phyloP scores from a whole-genome alignment of 1,140 invertebrate genomes.

The Chironomus tepperi region DNA sequence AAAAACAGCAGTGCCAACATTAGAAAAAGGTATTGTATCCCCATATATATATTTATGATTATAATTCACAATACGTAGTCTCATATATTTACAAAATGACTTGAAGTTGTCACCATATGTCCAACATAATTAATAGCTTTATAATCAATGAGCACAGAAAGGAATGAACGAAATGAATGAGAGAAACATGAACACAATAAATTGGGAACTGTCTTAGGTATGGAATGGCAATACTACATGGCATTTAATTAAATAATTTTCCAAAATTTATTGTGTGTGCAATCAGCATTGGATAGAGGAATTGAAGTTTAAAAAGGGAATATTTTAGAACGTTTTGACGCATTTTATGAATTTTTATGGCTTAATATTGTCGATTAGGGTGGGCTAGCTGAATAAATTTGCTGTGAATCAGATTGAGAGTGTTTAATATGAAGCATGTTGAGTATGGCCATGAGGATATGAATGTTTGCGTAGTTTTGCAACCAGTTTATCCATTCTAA shows the following conservation, averaged over 20 bases:
- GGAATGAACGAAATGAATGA: neutral
- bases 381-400: too few species aligned
- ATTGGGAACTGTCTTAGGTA: neutral
- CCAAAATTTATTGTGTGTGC: conserved; percentile 13
- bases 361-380: too few species aligned
- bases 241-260: conserved; percentile 10
- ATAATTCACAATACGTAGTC: neutral
- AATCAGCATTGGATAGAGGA: neutral
- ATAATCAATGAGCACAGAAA: conserved; percentile 17
- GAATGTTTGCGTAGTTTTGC: too few species aligned
- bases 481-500: too few species aligned
- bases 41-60: conserved; percentile 5
- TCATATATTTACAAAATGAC: neutral
- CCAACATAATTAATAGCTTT: conserved; percentile 10
- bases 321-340: too few species aligned
- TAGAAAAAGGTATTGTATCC: neutral
- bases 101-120: conserved; percentile 19
- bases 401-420: too few species aligned
- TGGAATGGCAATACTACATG: neutral
- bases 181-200: neutral
- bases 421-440: too few species aligned
- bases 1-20: neutral
- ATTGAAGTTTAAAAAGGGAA: too few species aligned
- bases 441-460: too few species aligned
- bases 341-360: too few species aligned